Evolutionary conservation across 2,113 vertebrate genomes (phyloP), one percentile per base, ranked within the genome.

Genomic region (Nyctibius bracteatus): DNA sequence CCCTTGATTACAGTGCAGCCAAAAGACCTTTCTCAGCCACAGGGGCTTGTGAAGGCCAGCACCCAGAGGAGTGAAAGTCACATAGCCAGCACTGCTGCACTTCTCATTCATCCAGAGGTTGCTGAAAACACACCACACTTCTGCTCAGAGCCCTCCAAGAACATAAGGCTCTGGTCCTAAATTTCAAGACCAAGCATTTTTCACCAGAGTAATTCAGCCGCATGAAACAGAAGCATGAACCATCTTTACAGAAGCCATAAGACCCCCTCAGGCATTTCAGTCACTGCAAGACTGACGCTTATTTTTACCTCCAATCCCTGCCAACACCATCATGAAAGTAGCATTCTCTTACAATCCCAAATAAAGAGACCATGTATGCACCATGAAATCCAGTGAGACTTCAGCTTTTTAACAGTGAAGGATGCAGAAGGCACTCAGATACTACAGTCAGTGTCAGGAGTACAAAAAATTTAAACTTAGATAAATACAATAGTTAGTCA

Each of bases 21-120:
- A 4, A 55, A 81, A 72, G 21, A 17, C 15, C 2, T 0, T 20
- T 70, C 37, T 73, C 33, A n/a, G 4, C 4, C 20, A 21, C 27
- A 52, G 46, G 17, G 3, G 5, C 16, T 47, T 14, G 2, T 5
- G 44, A 57, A 77, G 24, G 18, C 6, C 35, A 51, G 13, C 2
- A 54, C 3, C 14, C 0, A 0, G 15, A 61, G 17, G 11, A 3
- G 0, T n/a, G 23, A 49, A 25, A 13, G 22, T 6, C 0, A 0
- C 15, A 46, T 10, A 51, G 10, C 3, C 24, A 70, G 10, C 17
- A 8, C 14, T 37, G 28, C 37, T 46, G 12, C 14, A 10, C 6
- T 19, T 72, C 22, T 83, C 10, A 6, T 68, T 8, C 12, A 19
- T 7, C 14, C 27, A 31, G 43, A 39, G 5, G 5, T 2, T 71